Evolutionary conservation across 2,797 vertebrate species (phyloP).

Genomic region (Toxotes lorentzi): DNA sequence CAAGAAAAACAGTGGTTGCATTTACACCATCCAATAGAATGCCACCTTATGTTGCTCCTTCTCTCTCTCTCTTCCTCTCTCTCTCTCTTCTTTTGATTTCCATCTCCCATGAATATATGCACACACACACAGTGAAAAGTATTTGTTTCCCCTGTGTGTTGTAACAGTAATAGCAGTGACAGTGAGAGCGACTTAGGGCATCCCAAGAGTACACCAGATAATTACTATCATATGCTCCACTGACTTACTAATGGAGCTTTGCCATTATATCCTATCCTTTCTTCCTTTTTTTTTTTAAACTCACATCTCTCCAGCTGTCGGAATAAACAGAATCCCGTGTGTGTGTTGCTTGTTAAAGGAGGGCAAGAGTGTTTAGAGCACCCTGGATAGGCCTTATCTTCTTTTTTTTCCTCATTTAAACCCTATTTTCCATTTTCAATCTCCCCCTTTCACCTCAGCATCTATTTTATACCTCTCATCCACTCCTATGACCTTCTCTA

Average conservation of each 20-base stretch:
- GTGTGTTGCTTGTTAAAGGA: constrained; percentile 35
- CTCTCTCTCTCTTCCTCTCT: constrained; percentile 9
- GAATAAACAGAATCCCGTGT: constrained; percentile 20
- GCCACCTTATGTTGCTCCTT: constrained; percentile 1
- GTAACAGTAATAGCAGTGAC: constrained; percentile 59
- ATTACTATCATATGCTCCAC: constrained; percentile 70
- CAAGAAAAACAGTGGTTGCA: constrained; percentile 36
- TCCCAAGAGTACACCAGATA: constrained; percentile 70
- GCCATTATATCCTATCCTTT: constrained; percentile 49
- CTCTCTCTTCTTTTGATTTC: constrained; percentile 13
- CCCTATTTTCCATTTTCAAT: constrained; percentile 48
- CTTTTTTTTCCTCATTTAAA: background rate
- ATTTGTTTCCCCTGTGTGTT: constrained; percentile 53
- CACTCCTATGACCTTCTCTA: constrained; percentile 16
- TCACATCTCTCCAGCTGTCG: constrained; percentile 3
- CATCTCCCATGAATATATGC: constrained; percentile 2
- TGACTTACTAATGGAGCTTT: constrained; percentile 72
- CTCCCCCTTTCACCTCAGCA: constrained; percentile 25
- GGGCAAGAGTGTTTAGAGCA: background rate
- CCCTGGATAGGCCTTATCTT: background rate
- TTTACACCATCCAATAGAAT: constrained; percentile 36
- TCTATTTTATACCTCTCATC: constrained; percentile 26
- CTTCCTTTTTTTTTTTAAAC: constrained; percentile 42
- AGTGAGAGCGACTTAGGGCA: constrained; percentile 61
- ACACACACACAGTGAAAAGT: background rate